Percentiles rank a stretch among this genome's conserved stretches.
Evolutionary conservation across 1,140 invertebrate genomes (phyloP).

Genomic region (Bombus confusus): DNA sequence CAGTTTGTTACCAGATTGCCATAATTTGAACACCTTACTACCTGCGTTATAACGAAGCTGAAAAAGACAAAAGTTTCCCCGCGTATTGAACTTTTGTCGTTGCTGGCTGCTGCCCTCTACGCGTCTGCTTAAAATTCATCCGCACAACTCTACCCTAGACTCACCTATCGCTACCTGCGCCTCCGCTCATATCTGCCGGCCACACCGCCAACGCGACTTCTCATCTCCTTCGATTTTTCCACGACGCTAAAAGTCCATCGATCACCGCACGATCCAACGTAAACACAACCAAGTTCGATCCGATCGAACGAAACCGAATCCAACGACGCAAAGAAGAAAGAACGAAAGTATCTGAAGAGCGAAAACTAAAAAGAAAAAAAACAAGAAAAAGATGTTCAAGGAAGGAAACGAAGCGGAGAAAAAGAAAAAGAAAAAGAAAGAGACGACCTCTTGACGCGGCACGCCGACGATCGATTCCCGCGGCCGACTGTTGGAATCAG

Average conservation of each 20-base stretch:
- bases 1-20: too few relatives aligned
- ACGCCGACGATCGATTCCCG: constrained; percentile 25
- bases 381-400: too few relatives aligned
- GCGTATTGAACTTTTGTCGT: neutral
- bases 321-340: neutral
- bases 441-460: neutral
- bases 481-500: constrained; percentile 22
- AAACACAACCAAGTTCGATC: neutral
- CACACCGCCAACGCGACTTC: neutral
- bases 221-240: neutral
- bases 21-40: too few relatives aligned
- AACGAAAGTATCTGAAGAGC: neutral
- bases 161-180: neutral
- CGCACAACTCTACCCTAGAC: neutral
- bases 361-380: neutral
- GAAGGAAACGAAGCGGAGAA: neutral
- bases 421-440: neutral
- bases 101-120: neutral
- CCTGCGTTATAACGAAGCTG: too few relatives aligned
- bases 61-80: too few relatives aligned
- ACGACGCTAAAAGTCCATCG: neutral
- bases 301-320: neutral
- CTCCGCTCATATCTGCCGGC: neutral
- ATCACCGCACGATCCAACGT: neutral
- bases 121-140: neutral